Evolutionary conservation across 1,140 invertebrate genomes (phyloP).

Genomic region (Cataglyphis hispanica): DNA sequence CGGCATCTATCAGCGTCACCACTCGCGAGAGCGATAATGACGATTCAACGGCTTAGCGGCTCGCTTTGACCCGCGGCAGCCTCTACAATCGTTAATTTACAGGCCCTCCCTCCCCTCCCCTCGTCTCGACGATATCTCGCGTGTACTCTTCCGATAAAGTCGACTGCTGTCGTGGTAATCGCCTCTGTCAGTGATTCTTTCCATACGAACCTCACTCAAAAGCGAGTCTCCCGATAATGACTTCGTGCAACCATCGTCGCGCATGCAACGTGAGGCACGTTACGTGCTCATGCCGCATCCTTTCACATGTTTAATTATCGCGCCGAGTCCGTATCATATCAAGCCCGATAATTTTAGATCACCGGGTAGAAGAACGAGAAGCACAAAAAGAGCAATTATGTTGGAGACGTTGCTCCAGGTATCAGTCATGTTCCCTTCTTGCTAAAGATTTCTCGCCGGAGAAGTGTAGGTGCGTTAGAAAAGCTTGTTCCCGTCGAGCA

Average conservation of each 20-base stretch:
- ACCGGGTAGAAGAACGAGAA: conserved; percentile 7
- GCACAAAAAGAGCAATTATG: conserved; percentile 75
- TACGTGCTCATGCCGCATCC: not conserved
- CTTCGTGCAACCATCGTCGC: conserved; percentile 24
- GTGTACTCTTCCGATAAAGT: conserved; percentile 65
- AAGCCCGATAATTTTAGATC: conserved; percentile 40
- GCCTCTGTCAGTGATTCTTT: conserved; percentile 56
- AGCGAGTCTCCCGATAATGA: conserved; percentile 50
- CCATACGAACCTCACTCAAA: conserved; percentile 46
- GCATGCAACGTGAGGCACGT: conserved; percentile 2
- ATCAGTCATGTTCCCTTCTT: conserved; percentile 65
- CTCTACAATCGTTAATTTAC: conserved; percentile 78
- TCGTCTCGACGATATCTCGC: conserved; percentile 61
- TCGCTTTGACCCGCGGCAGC: conserved; percentile 74
- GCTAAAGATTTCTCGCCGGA: conserved; percentile 1
- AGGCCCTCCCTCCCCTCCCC: conserved; percentile 65
- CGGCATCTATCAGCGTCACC: conserved; percentile 79
- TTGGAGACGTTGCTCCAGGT: conserved; percentile 20
- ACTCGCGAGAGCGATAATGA: conserved; percentile 80
- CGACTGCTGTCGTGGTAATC: conserved; percentile 55
- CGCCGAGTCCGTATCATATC: conserved; percentile 13
- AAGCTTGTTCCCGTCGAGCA: conserved; percentile 68
- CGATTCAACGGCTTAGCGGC: conserved; percentile 78
- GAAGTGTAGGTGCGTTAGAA: conserved; percentile 55
- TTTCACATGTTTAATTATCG: not conserved